Base-by-base conservation (phyloP, 1,140 invertebrate genomes). In the Mamestra configurata region DNA sequence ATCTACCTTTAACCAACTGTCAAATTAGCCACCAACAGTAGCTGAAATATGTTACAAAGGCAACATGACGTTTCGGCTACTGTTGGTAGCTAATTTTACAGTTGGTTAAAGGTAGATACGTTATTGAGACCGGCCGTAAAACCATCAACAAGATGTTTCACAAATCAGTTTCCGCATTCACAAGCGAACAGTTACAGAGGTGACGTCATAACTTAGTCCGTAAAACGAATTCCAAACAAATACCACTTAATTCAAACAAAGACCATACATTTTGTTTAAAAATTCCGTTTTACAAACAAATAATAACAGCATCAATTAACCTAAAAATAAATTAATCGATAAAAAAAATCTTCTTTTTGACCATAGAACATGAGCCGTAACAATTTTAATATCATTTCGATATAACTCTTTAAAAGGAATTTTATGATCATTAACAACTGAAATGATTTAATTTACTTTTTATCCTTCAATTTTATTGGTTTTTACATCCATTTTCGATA, bases 371-470 rank as follows among this genome's bases (percentile, higher is more conserved):
- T 89, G 86, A 93, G 90, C 89, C 88, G 91, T 88, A 94, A 94
- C 90, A 91, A 93, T 92, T 94, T 94, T 94, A 94, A 93, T 94
- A 94, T 94, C 93, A 92, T 91, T 87, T 89, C 77, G 91, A 94
- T 93, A 93, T 93, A 94, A 92, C 88, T 86, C 85, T 87, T 89
- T 86, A 79, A 84, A 86, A 88, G 79, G 79, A 82, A 84, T 89
- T 88, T 89, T 87, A 79, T 84, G 84, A 79, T 70, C 86, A 80
- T 85, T 86, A 86, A 87, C 81, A 83, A 86, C 73, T 77, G 46
- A 46, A n/a, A 11, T 59, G 31, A 40, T 73, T 75, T 57, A 51
- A 51, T 53, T 40, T 43, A 43, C 18, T 31, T 18, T 51, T 15
- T 51, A 71, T 53, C 4, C 11, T 11, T 51, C 22, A 49, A 68